Evolutionary conservation across 2,888 invertebrate genomes (phyloP), one percentile per base, ranked within the genome.

Genomic region (Spicauda simplicius): DNA sequence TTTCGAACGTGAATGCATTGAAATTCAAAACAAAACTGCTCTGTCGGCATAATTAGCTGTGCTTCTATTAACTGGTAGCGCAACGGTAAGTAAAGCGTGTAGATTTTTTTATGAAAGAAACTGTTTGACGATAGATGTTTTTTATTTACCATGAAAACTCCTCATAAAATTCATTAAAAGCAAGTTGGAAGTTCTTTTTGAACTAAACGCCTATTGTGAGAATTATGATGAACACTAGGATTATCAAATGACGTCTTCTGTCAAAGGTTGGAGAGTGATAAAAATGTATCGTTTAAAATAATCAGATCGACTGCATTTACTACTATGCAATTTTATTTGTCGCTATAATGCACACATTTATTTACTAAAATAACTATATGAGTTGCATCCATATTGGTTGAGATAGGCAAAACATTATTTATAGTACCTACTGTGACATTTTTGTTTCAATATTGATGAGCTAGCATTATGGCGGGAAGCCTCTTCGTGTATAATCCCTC

Each of bases 1-100:
- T 37, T 11, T 12, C 12, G 37, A 37, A 37, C 12, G 12, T 2
- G 37, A 12, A 12, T 37, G 37, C 37, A 37, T 12, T 37, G 37
- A 37, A 37, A 37, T 37, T 10, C 0, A 37, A 48, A 48, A 48
- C 16, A 33, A 37, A 58, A 58, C 30, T 25, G 14, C 53, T n/a
- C 53, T 54, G 54, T 65, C 58, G 64, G 37, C 64, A 58, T 58
- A 65, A 65, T 65, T 58, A 65, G 25, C 57, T 33, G 3, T 37
- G 37, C 37, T 33, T 8, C 3, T 33, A 10, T 33, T 33, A 6
- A 57, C 11, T 41, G 53, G 45, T 59, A 41, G 53, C 53, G 18
- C 14, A 61, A 52, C 19, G 52, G 50, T 52, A 52, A 52, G 37
- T 20, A 57, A 37, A 50, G 37, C 20, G 50, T 37, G 20, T 52